Evolutionary conservation across 1,140 invertebrate species (phyloP).

Genomic region (Drosophila littoralis): DNA sequence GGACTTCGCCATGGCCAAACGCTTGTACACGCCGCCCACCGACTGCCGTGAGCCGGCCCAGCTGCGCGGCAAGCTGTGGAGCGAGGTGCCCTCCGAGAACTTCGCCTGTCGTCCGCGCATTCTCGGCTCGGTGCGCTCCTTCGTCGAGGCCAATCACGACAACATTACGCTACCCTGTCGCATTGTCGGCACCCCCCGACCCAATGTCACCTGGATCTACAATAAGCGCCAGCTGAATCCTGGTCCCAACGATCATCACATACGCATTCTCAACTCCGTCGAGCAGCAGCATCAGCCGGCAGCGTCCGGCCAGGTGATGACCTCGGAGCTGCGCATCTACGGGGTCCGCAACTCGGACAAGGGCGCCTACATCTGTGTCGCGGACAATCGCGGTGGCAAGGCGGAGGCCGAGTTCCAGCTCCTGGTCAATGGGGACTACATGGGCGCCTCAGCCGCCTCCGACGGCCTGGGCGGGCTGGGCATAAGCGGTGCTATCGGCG

Average conservation of each 20-base stretch:
- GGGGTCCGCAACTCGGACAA: slow-evolving; percentile 90
- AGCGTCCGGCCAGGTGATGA: slow-evolving; percentile 45
- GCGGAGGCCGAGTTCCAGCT: slow-evolving; percentile 88
- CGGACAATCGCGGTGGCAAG: slow-evolving; percentile 93
- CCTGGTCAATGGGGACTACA: slow-evolving; percentile 86
- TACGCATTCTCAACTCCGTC: slow-evolving; percentile 82
- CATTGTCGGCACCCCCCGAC: slow-evolving; percentile 90
- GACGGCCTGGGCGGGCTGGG: slow-evolving; percentile 68
- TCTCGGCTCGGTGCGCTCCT: slow-evolving; percentile 85
- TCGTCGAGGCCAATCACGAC: slow-evolving; percentile 87
- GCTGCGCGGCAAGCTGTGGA: slow-evolving; percentile 89
- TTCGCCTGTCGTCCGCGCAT: slow-evolving; percentile 94
- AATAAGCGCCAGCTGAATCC: slow-evolving; percentile 86
- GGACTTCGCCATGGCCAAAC: slow-evolving; percentile 89
- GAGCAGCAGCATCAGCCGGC: slow-evolving; percentile 36
- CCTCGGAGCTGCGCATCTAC: slow-evolving; percentile 89
- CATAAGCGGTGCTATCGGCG: slow-evolving; percentile 67
- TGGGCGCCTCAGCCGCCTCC: slow-evolving; percentile 84
- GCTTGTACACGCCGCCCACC: slow-evolving; percentile 90
- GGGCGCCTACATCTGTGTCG: slow-evolving; percentile 95
- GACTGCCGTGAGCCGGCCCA: slow-evolving; percentile 88
- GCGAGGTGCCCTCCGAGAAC: slow-evolving; percentile 88
- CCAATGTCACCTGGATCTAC: slow-evolving; percentile 90
- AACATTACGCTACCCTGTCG: slow-evolving; percentile 91
- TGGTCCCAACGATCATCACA: slow-evolving; percentile 84